A percentile compares a stretch with the other conserved stretches of the same genome.
Conservation (phyloP, 2,797 vertebrate genomes). For the Trematocara caparti region DNA sequence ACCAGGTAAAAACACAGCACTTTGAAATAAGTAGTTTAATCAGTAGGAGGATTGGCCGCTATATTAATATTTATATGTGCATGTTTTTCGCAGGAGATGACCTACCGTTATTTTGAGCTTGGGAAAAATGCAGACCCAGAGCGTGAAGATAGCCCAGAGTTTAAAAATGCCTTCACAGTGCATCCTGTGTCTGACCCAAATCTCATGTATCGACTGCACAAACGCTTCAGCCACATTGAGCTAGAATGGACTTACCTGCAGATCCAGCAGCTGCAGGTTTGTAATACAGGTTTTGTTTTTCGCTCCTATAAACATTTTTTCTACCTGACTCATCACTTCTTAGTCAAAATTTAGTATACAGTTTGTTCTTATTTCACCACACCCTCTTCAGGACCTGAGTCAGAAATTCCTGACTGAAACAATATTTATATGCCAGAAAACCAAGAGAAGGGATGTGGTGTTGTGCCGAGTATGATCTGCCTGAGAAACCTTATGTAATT, state of each 20-base stretch:
- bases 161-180: conserved; percentile 86
- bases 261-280: conserved; percentile 92
- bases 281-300: not conserved
- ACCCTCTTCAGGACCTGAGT: not conserved
- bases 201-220: conserved; percentile 94
- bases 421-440: conserved; percentile 19
- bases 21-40: not conserved
- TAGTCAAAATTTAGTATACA: not conserved
- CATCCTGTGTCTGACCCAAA: conserved; percentile 87
- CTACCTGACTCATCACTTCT: not conserved
- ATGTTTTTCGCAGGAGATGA: conserved; percentile 81
- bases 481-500: not conserved
- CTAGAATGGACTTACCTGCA: conserved; percentile 86
- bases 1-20: conserved; percentile 79
- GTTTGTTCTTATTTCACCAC: not conserved
- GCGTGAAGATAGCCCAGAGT: conserved; percentile 82
- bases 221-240: conserved; percentile 90
- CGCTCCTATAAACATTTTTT: not conserved
- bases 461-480: not conserved
- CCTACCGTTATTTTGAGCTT: conserved; percentile 87
- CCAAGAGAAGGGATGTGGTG: not conserved
- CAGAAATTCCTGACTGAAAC: conserved; percentile 21
- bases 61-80: not conserved
- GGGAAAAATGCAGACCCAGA: conserved; percentile 91
- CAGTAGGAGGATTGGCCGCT: not conserved